phyloP scores from a whole-genome alignment of 2,797 vertebrate genomes.

The Coranthus polyacanthus region DNA sequence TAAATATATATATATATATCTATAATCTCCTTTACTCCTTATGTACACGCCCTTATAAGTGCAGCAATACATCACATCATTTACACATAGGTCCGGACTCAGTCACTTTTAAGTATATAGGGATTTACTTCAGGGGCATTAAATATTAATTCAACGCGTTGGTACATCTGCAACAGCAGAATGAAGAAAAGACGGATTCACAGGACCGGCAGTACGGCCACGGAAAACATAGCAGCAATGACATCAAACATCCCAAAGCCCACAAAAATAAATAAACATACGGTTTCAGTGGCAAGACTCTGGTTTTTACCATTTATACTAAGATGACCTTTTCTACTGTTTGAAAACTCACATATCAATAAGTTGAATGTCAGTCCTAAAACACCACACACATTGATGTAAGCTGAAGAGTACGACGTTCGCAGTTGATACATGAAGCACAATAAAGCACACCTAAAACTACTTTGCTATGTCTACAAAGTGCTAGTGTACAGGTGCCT shows the following conservation, averaged over 20 bases:
- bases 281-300: slow-evolving; percentile 24
- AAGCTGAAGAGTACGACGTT: no score
- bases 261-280: slow-evolving; percentile 12
- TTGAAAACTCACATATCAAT: slow-evolving; percentile 3
- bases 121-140: slow-evolving; percentile 15
- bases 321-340: slow-evolving; percentile 1
- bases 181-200: not conserved
- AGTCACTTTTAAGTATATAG: slow-evolving; percentile 13
- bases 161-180: not conserved
- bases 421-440: slow-evolving; percentile 8
- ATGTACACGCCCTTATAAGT: slow-evolving; percentile 55
- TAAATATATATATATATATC: no score
- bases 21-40: slow-evolving; percentile 22
- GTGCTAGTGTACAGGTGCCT: slow-evolving; percentile 55
- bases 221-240: slow-evolving; percentile 22
- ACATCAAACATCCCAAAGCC: slow-evolving; percentile 6
- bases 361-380: slow-evolving; percentile 11
- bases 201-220: slow-evolving; percentile 3
- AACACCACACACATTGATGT: slow-evolving; percentile 13
- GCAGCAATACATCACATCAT: slow-evolving; percentile 40
- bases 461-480: slow-evolving; percentile 43
- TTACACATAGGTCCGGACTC: slow-evolving; percentile 46
- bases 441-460: slow-evolving; percentile 28
- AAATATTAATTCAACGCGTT: not conserved
- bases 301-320: slow-evolving; percentile 5